Conservation (phyloP, 2,888 invertebrate genomes). For the Athrips mouffetella region DNA sequence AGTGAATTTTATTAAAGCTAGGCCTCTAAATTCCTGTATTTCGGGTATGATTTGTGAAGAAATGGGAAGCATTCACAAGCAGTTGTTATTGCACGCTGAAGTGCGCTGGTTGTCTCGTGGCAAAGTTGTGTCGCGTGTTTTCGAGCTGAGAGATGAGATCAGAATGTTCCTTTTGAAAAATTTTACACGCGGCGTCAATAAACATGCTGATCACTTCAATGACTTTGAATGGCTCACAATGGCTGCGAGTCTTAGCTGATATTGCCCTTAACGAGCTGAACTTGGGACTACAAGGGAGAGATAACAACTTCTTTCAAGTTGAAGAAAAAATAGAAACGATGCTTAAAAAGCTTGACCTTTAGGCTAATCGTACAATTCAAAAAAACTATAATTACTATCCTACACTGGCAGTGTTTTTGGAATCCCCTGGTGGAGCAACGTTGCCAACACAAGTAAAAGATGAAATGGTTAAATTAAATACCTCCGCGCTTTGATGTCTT, state of each 20-base stretch:
- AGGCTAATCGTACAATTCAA: constrained; percentile 11
- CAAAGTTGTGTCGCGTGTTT: not conserved
- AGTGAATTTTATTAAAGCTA: too few species aligned
- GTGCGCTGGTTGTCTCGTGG: too few species aligned
- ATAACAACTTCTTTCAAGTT: constrained; percentile 23
- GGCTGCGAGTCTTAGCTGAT: too few species aligned
- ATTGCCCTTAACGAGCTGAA: constrained; percentile 1
- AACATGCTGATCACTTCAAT: too few species aligned
- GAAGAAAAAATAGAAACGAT: too few species aligned
- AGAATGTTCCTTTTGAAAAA: not conserved
- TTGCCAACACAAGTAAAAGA: not conserved
- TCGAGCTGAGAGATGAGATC: not conserved
- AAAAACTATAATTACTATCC: constrained; percentile 12
- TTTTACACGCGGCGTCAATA: not conserved
- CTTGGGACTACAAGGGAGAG: constrained; percentile 19
- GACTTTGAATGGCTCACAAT: too few species aligned
- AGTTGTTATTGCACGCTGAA: too few species aligned
- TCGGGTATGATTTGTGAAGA: too few species aligned
- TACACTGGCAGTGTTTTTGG: constrained; percentile 8
- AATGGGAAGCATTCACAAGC: too few species aligned
- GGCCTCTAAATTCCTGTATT: too few species aligned
- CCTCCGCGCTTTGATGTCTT: not conserved
- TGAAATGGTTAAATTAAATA: not conserved
- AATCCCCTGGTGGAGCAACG: not conserved
- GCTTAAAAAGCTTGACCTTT: constrained; percentile 13